Conservation (phyloP, 2,113 vertebrate species). For the Tursiops truncatus region DNA sequence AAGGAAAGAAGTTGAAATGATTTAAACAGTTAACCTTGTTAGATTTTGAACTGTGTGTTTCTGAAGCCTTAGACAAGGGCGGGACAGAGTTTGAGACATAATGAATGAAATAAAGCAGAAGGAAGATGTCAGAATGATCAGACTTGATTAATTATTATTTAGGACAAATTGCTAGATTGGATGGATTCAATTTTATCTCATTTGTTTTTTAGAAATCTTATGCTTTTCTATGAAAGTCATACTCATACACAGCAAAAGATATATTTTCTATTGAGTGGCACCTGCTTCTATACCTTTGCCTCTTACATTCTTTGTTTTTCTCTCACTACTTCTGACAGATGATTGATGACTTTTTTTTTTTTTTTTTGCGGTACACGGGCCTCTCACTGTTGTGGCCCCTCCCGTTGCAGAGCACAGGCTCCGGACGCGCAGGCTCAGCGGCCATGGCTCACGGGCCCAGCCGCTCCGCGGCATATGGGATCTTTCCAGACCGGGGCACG, state of each 20-base stretch:
- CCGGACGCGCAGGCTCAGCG: no score
- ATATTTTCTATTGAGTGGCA: not conserved
- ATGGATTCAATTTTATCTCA: not conserved
- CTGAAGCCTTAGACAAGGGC: not conserved
- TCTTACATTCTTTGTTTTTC: not conserved
- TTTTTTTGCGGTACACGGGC: no score
- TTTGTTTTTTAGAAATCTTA: not conserved
- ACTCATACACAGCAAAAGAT: not conserved
- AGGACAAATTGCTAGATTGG: not conserved
- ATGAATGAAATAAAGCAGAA: not conserved
- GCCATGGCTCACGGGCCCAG: no score
- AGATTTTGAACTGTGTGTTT: not conserved
- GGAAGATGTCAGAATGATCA: not conserved
- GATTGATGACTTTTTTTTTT: not conserved
- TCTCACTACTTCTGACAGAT: not conserved
- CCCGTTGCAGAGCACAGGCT: no score
- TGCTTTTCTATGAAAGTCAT: not conserved
- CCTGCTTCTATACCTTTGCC: not conserved
- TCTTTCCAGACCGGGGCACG: no score
- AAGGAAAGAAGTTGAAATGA: constrained; percentile 7
- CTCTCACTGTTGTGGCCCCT: no score
- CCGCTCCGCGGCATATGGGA: no score
- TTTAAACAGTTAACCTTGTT: not conserved
- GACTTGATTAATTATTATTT: not conserved
- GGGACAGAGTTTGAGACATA: not conserved